Evolutionary conservation across 2,888 invertebrate species (phyloP).

Genomic region (Phyllotreta cruciferae): DNA sequence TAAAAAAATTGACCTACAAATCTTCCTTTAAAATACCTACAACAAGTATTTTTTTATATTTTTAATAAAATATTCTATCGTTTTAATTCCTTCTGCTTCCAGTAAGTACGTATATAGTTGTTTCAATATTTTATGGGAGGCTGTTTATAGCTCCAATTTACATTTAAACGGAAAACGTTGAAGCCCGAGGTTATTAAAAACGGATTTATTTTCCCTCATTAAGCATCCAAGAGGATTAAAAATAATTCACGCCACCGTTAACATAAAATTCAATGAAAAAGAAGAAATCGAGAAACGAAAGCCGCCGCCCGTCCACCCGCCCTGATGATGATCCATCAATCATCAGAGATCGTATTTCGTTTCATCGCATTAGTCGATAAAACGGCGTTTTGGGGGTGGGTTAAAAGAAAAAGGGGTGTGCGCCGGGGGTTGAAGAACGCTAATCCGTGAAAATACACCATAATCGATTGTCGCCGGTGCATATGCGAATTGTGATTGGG

Average conservation of each 20-base stretch:
- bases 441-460: conserved; percentile 50
- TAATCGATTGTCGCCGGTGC: conserved; percentile 46
- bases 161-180: too few relatives aligned
- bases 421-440: conserved; percentile 42
- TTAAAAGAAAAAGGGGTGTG: conserved; percentile 44
- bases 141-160: too few relatives aligned
- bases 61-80: too few relatives aligned
- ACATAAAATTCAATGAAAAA: conserved; percentile 10
- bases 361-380: conserved; percentile 45
- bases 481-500: conserved; percentile 39
- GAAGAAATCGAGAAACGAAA: conserved; percentile 7
- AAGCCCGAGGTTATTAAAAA: too few relatives aligned
- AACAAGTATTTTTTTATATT: too few relatives aligned
- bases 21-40: too few relatives aligned
- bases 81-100: too few relatives aligned
- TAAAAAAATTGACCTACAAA: too few relatives aligned
- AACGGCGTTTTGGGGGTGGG: conserved; percentile 46
- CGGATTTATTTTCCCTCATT: conserved; percentile 4
- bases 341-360: conserved; percentile 43
- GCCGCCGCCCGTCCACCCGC: conserved; percentile 11
- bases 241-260: conserved; percentile 12
- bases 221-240: conserved; percentile 15
- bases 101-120: too few relatives aligned
- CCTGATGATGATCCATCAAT: conserved; percentile 44
- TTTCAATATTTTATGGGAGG: too few relatives aligned